phyloP scores from a whole-genome alignment of 2,113 vertebrate species.

The Bubo blakistoni region DNA sequence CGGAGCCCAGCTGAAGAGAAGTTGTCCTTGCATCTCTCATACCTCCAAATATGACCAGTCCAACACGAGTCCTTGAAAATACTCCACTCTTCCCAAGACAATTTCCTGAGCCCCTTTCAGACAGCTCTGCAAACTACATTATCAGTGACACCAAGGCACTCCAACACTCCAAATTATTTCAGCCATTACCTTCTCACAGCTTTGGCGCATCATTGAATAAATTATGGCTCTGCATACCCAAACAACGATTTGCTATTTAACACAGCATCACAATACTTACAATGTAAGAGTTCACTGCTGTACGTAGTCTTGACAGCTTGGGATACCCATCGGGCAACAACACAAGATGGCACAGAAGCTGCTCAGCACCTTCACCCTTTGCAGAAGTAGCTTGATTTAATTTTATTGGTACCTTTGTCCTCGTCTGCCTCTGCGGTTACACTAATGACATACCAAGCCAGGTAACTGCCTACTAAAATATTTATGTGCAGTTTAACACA shows the following conservation, averaged over 20 bases:
- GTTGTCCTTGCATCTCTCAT: background rate
- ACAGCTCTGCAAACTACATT: background rate
- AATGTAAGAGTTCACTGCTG: background rate
- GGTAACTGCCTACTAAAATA: background rate
- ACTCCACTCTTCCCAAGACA: background rate
- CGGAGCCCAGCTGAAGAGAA: background rate
- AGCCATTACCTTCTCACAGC: background rate
- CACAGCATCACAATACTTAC: background rate
- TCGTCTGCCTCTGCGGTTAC: background rate
- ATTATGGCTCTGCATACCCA: background rate
- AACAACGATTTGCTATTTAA: background rate
- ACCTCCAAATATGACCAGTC: accelerated
- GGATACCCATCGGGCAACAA: background rate
- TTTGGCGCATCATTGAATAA: accelerated
- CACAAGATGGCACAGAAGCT: background rate
- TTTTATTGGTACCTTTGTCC: background rate
- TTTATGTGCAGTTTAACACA: background rate
- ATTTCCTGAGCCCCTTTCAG: background rate
- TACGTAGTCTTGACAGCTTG: accelerated
- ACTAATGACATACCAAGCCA: accelerated
- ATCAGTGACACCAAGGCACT: background rate
- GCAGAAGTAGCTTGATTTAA: background rate
- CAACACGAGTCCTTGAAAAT: accelerated
- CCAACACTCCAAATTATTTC: background rate
- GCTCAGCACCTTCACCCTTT: background rate